Evolutionary conservation across 2,113 vertebrate species (phyloP).

Genomic region (Coryphaenoides rupestris): DNA sequence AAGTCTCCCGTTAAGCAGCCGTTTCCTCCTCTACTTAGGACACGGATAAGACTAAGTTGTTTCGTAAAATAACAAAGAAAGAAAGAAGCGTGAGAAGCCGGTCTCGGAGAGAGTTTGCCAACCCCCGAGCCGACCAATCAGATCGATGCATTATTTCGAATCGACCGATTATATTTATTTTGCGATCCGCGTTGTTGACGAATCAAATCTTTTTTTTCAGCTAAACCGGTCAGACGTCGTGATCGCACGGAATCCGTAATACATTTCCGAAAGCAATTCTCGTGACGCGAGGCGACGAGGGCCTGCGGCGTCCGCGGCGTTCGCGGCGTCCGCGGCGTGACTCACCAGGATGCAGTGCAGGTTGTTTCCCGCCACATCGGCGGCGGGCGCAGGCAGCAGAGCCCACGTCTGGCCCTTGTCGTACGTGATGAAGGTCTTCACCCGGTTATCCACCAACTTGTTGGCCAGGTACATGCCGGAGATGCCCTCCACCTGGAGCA

Average conservation of each 20-base stretch:
- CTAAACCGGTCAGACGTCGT: no score
- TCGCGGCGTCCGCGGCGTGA: constrained; percentile 37
- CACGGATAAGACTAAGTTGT: background rate
- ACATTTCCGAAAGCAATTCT: no score
- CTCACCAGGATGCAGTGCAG: constrained; percentile 89
- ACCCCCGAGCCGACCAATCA: background rate
- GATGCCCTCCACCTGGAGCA: constrained; percentile 86
- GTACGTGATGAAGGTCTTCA: constrained; percentile 94
- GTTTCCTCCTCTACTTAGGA: constrained; percentile 40
- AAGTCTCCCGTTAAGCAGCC: constrained; percentile 37
- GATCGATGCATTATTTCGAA: background rate
- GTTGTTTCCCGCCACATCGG: constrained; percentile 79
- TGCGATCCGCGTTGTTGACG: no score
- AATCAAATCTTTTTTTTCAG: no score
- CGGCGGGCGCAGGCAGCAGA: constrained; percentile 80
- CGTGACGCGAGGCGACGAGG: no score
- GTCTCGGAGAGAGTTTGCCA: background rate
- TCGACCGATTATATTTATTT: no score
- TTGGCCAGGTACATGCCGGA: constrained; percentile 94
- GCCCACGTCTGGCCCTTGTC: constrained; percentile 95
- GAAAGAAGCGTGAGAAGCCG: constrained; percentile 9
- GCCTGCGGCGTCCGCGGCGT: no score
- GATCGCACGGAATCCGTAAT: no score
- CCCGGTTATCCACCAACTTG: constrained; percentile 83
- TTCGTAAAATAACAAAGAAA: background rate